Conservation (phyloP, 2,888 invertebrate genomes). For the Sturmia bella region DNA sequence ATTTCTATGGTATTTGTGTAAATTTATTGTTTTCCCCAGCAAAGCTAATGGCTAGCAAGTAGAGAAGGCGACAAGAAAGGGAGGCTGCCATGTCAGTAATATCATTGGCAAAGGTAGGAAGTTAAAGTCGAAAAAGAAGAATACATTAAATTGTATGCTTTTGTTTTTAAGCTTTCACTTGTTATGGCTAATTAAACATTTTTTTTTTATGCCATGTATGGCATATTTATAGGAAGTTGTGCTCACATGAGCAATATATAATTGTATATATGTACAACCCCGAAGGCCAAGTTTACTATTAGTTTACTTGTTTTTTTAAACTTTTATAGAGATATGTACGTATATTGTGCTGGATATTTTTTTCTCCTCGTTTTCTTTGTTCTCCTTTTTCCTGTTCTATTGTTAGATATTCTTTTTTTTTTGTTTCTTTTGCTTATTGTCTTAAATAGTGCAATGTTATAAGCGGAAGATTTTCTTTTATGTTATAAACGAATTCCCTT, state of each 20-base stretch:
- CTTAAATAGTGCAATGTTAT: constrained; percentile 19
- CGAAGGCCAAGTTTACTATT: constrained; percentile 66
- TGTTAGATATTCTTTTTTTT: constrained; percentile 18
- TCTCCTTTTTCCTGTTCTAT: not conserved
- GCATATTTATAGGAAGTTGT: constrained; percentile 44
- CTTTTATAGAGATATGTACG: no score
- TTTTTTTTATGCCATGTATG: not conserved
- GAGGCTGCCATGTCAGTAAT: not conserved
- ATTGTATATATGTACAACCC: constrained; percentile 11
- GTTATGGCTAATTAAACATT: constrained; percentile 60
- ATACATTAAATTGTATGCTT: constrained; percentile 46
- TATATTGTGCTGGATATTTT: constrained; percentile 15
- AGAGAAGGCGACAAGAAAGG: not conserved
- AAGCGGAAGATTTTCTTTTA: constrained; percentile 32
- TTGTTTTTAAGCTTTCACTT: constrained; percentile 64
- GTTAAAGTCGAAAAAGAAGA: constrained; percentile 34
- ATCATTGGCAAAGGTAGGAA: constrained; percentile 4
- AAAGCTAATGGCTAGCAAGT: constrained; percentile 2
- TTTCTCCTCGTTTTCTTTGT: not conserved
- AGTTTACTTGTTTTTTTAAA: constrained; percentile 58
- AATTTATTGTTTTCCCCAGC: constrained; percentile 52
- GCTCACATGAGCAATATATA: constrained; percentile 19
- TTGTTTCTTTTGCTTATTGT: constrained; percentile 28
- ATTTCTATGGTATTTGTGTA: constrained; percentile 36
- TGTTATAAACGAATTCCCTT: constrained; percentile 20